phyloP scores from a whole-genome alignment of 2,888 invertebrate species.

The Dasypolia templi region DNA sequence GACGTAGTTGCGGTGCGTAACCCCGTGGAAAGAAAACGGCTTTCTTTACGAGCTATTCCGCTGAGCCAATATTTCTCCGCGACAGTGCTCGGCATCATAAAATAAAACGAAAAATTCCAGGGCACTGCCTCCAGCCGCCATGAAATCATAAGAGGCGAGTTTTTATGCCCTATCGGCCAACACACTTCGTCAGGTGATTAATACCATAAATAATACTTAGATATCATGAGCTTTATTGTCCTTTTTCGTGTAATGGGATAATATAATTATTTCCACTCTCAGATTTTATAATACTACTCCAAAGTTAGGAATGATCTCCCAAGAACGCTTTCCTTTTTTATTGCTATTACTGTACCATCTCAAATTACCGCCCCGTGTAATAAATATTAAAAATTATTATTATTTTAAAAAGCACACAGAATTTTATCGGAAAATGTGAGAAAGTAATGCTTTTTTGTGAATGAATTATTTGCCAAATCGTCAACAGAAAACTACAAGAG shows the following conservation, averaged over 20 bases:
- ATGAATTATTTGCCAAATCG: conserved; percentile 5
- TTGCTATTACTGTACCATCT: background rate
- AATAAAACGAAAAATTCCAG: conserved; percentile 91
- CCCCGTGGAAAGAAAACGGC: conserved; percentile 88
- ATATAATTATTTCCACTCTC: background rate
- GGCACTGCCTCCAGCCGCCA: conserved; percentile 85
- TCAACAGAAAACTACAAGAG: conserved; percentile 7
- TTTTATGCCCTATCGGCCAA: conserved; percentile 86
- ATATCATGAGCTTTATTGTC: conserved; percentile 36
- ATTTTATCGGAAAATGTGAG: background rate
- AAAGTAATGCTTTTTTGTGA: background rate
- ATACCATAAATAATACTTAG: conserved; percentile 75
- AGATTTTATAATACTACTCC: background rate
- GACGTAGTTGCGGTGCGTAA: conserved; percentile 87
- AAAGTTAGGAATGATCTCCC: background rate
- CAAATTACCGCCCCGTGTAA: background rate
- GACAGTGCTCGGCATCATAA: conserved; percentile 90
- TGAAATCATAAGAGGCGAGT: conserved; percentile 89
- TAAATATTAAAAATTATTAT: background rate
- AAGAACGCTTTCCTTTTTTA: background rate
- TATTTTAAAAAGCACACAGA: too few species aligned
- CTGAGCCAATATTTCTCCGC: conserved; percentile 90
- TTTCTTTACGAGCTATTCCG: conserved; percentile 90
- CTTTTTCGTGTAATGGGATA: background rate
- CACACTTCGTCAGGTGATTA: conserved; percentile 84